Base-by-base conservation (phyloP, 1,140 invertebrate genomes). In the Cotesia typhae region DNA sequence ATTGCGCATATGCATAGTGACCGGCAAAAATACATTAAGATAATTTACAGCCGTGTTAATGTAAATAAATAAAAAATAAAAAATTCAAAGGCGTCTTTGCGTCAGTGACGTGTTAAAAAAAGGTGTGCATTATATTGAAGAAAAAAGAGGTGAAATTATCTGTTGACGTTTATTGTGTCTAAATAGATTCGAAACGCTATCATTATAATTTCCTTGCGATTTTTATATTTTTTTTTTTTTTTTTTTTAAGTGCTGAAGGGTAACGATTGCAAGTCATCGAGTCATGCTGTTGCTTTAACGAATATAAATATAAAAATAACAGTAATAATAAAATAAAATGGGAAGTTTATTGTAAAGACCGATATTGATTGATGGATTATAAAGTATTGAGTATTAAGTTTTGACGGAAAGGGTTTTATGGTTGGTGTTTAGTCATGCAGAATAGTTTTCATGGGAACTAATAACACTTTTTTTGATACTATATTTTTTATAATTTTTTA, bases 161-260 rank as follows among this genome's bases (percentile, higher is more conserved):
- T 79, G 76, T 80, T 79, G 79, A 82, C 77, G 77, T 82, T 83
- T 82, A 83, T 83, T 82, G 80, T 82, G 74, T 76, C 60, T 83
- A 82, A 83, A 82, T 79, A 47, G 6, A 79, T 74, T 52, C 63
- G 74, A 75, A 75, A 78, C 74, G 76, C 74, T 75, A 76, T 74
- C 76, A 82, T 82, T 82, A 82, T 81, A 82, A 80, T 77, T 80
- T 81, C 74, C 75, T 75, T 65, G 73, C 66, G 65, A 65, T 53
- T 70, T 57, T 74, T 63, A 17, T 51, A 47, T 52, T 14, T 72
- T 73, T 74, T 17, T 17, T 17, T 75, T 70, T 73, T 68, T 52
- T 41, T 66, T 38, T 70, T 63, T 68, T 51, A 61, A 71, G 74
- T 74, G 65, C 41, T 74, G 37, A 64, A 55, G 38, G 41, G 78